Percentiles rank a stretch among this genome's conserved stretches.
Conservation (phyloP, 2,797 vertebrate species). For the Trichosurus vulpecula region DNA sequence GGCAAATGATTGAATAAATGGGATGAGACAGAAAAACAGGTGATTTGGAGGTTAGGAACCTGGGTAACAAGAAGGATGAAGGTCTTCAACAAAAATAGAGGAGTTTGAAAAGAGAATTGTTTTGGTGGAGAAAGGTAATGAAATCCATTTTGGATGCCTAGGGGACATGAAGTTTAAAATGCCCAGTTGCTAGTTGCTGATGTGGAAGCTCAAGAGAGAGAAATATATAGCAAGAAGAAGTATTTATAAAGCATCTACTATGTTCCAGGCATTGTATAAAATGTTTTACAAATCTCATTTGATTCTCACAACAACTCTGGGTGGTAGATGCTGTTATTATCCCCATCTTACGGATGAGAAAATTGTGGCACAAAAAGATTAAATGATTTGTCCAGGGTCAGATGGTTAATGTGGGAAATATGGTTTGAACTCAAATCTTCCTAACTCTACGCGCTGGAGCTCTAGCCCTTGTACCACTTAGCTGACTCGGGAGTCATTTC, state of each 20-base stretch:
- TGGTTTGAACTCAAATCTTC: neutral
- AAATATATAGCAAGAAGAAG: neutral
- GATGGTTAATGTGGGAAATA: neutral
- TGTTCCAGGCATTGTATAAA: neutral
- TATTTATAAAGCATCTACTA: neutral
- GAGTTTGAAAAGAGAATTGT: neutral
- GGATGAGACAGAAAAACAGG: neutral
- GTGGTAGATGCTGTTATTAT: neutral
- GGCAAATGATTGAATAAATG: neutral
- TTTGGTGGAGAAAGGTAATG: neutral
- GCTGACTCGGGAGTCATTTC: neutral
- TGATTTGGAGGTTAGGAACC: neutral
- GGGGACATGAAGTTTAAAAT: neutral
- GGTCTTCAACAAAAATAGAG: neutral
- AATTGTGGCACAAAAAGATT: neutral
- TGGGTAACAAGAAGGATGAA: neutral
- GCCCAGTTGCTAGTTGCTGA: neutral
- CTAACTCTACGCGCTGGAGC: neutral
- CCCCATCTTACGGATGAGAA: neutral
- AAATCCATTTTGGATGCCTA: neutral
- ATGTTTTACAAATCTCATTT: neutral
- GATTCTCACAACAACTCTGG: neutral
- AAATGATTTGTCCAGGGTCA: neutral
- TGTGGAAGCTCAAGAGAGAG: neutral
- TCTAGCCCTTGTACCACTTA: neutral